A percentile compares a stretch with the other conserved stretches of the same genome.
These are phyloP conservation scores for Phrynosoma platyrhinos DNA, from an alignment of 2,113 vertebrate genomes.

Conservation along the genomic window DNA sequence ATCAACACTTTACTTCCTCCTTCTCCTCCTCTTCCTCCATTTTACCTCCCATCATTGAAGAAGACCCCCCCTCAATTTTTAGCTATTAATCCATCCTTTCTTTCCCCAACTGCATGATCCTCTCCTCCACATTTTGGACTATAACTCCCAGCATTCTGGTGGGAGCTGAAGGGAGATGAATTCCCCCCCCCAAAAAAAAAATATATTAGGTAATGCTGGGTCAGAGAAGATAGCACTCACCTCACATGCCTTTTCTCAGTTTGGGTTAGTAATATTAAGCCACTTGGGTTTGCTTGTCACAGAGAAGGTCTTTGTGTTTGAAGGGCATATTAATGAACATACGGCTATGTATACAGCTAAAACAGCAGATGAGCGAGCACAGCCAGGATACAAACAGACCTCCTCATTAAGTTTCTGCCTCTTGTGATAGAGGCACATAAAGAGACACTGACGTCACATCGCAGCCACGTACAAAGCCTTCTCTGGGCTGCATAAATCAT, in stretches of 20 bases:
- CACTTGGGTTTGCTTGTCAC: not conserved
- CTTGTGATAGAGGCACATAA: constrained; percentile 41
- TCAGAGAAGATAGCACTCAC: not conserved
- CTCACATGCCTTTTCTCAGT: not conserved
- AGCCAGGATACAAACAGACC: constrained; percentile 46
- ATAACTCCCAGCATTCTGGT: not conserved
- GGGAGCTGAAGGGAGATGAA: no score
- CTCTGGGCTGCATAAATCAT: constrained; percentile 63
- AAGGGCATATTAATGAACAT: constrained; percentile 5
- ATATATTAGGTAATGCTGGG: not conserved
- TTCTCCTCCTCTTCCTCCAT: not conserved
- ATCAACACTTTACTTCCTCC: not conserved
- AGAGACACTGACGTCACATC: constrained; percentile 52
- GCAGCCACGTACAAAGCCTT: constrained; percentile 40
- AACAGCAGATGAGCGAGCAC: constrained; percentile 4
- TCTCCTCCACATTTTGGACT: not conserved
- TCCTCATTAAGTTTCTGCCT: constrained; percentile 54
- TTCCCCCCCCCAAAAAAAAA: not conserved
- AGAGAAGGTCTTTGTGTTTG: constrained; percentile 27
- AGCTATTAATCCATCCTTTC: no score
- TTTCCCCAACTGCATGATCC: not conserved
- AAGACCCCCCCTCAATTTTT: not conserved
- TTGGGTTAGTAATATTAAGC: not conserved
- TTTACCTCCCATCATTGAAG: not conserved
- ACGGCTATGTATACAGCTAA: constrained; percentile 30